Conservation (phyloP, 2,113 vertebrate genomes). For the Sula dactylatra region DNA sequence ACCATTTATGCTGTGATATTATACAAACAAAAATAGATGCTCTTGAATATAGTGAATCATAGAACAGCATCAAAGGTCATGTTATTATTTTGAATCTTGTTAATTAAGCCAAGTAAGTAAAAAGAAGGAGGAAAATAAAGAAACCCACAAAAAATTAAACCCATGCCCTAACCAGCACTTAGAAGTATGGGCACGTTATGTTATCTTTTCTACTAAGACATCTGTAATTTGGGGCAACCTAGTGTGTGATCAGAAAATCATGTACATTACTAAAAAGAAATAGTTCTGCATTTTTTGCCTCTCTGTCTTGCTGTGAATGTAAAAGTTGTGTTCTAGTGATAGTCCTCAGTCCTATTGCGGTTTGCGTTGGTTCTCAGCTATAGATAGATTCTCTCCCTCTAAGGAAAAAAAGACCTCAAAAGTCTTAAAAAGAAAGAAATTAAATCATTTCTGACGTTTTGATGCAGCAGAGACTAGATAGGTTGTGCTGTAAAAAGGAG, state of each 20-base stretch:
- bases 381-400: neutral
- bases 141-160: neutral
- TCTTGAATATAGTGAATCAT: neutral
- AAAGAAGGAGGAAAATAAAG: neutral
- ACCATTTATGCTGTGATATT: conserved; percentile 17
- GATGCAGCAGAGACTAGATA: neutral
- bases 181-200: neutral
- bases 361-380: neutral
- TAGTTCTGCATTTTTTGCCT: neutral
- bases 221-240: neutral
- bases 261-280: neutral
- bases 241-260: neutral
- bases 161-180: neutral
- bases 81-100: conserved; percentile 5
- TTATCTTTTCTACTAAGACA: neutral
- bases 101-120: conserved; percentile 20
- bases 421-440: neutral
- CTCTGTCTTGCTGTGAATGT: neutral
- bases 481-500: neutral
- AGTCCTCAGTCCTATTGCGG: neutral
- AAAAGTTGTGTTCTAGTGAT: neutral
- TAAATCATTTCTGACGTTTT: neutral
- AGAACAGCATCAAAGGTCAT: neutral
- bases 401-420: neutral
- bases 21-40: conserved; percentile 28